Percentiles rank a stretch among this genome's conserved stretches.
Evolutionary conservation across 2,797 vertebrate species (phyloP).

Genomic region (Coluber constrictor): DNA sequence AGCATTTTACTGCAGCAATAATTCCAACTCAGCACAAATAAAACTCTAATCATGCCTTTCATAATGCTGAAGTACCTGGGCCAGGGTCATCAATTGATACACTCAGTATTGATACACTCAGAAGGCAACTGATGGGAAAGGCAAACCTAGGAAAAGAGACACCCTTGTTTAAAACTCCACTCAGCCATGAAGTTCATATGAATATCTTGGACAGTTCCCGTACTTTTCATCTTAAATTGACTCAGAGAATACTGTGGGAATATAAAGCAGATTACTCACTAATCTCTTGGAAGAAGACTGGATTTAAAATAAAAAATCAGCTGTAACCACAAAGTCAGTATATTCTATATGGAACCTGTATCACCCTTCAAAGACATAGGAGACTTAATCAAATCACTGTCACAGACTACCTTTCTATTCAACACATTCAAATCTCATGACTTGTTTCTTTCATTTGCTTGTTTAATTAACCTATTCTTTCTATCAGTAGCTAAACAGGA

Average conservation of each 20-base stretch:
- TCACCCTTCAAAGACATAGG: not conserved
- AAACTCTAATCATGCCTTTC: not conserved
- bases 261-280: not conserved
- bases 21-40: not conserved
- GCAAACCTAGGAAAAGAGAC: not conserved
- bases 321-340: not conserved
- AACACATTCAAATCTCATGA: not conserved
- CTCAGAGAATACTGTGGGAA: not conserved
- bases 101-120: not conserved
- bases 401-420: not conserved
- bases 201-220: not conserved
- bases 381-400: not conserved
- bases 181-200: too few species aligned
- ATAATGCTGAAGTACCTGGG: not conserved
- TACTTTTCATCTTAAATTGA: not conserved
- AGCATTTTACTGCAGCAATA: not conserved
- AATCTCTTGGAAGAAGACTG: not conserved
- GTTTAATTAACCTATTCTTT: not conserved
- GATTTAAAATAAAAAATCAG: not conserved
- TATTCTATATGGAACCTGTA: not conserved
- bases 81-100: not conserved
- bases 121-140: not conserved
- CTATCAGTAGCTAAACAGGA: not conserved
- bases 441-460: not conserved
- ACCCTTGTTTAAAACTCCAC: not conserved